These are phyloP conservation scores for Linepithema humile DNA, from an alignment of 1,140 invertebrate genomes.

Conservation along the genomic window DNA sequence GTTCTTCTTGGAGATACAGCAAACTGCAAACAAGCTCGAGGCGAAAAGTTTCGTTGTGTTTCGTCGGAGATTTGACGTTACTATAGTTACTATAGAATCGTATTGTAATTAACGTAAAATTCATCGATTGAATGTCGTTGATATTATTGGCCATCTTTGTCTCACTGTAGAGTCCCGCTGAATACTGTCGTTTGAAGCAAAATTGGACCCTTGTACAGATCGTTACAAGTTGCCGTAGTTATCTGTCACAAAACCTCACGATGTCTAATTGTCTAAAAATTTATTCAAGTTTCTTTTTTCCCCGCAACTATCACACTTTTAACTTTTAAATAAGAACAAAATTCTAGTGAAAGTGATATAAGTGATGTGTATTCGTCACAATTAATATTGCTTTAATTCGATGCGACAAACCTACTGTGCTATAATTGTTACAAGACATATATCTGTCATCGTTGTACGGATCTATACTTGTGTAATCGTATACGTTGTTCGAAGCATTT, in stretches of 20 bases:
- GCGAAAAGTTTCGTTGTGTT: conserved; percentile 10
- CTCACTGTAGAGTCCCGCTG: background rate
- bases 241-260: background rate
- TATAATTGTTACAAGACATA: background rate
- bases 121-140: background rate
- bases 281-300: background rate
- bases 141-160: background rate
- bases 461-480: background rate
- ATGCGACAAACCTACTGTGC: background rate
- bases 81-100: conserved; percentile 1
- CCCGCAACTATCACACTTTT: background rate
- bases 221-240: conserved; percentile 26
- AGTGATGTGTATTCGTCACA: background rate
- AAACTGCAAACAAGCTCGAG: conserved; percentile 1
- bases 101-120: background rate
- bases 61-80: conserved; percentile 4
- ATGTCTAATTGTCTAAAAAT: background rate
- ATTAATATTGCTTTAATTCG: background rate
- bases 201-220: conserved; percentile 1
- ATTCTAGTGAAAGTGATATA: background rate
- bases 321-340: background rate
- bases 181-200: background rate
- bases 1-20: background rate
- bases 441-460: background rate
- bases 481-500: conserved; percentile 11